phyloP scores from a whole-genome alignment of 2,888 invertebrate genomes.

The Coelogynopora nodosa region DNA sequence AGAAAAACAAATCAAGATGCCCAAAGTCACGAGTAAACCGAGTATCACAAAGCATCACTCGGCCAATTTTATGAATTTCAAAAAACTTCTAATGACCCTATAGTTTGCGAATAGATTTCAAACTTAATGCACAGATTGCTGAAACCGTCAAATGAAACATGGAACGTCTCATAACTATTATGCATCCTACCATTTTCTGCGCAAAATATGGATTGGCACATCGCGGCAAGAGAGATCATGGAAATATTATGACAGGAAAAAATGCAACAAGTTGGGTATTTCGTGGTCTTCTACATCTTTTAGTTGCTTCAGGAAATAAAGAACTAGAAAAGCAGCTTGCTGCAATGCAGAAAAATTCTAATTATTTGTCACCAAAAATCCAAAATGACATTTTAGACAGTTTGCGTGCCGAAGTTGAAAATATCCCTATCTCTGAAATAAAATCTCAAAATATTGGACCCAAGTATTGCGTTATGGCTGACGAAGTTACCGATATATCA shows the following conservation, averaged over 20 bases:
- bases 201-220: neutral
- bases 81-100: neutral
- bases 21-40: neutral
- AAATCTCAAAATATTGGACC: neutral
- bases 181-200: neutral
- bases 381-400: constrained; percentile 10
- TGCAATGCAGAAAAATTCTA: neutral
- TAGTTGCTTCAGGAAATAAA: neutral
- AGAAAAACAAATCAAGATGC: neutral
- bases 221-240: neutral
- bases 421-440: neutral
- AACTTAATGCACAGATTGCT: neutral
- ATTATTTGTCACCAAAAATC: neutral
- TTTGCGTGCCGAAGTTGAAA: neutral
- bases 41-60: neutral
- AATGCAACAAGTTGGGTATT: neutral
- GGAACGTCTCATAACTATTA: neutral
- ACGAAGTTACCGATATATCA: constrained; percentile 11
- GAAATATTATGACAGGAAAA: neutral
- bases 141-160: neutral
- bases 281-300: neutral
- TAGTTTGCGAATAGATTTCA: neutral
- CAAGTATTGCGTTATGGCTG: neutral
- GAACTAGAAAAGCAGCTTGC: neutral
- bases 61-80: neutral